Evolutionary conservation across 1,140 invertebrate genomes (phyloP), one percentile per base, ranked within the genome.

Genomic region (Dysdera silvatica): DNA sequence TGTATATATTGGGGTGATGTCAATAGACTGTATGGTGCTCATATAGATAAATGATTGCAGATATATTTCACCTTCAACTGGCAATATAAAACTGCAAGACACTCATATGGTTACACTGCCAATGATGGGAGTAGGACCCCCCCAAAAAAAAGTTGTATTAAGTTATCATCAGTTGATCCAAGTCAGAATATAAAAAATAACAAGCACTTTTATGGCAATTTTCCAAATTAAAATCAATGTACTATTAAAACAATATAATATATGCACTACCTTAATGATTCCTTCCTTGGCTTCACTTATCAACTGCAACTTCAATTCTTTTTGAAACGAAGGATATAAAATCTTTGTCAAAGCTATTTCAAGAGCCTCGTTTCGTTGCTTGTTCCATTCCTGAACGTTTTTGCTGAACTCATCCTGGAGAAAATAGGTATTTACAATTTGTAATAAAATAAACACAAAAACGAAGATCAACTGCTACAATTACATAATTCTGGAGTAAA

Each of bases 311-410:
- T 85, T 82, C 0, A 99, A 73, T 77, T 99, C 96, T 68, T 91
- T 87, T 55, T 88, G 82, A 66, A 99, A 81, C 70, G 89, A 87
- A 0, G 93, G 94, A 71, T 92, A 87, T 0, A 99, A 82, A 74
- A 95, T 88, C 67, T 89, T 87, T 7, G 82, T 88, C 8, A 98
- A 79, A 0, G 95, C 92, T 52, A 89, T 79, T 67, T 94, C 87
- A 0, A 99, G 86, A 60, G 91, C 89, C 68, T 92, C 85, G 0
- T 84, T 83, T 32, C 96, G 80, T 48, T 97, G 72, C 0, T 85
- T 81, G 75, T 99, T 99, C 97, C 97, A 99, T 63, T 95, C 89
- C 72, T 97, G 88, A 0, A 97, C 95, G 68, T 88, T 87, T 69
- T 92, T 91, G 70, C 89, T 94, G 75, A 95, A 98, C 75, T 98